A percentile compares a stretch with the other conserved stretches of the same genome.
Conservation (phyloP, 1,140 invertebrate genomes). For the Pectinophora gossypiella region DNA sequence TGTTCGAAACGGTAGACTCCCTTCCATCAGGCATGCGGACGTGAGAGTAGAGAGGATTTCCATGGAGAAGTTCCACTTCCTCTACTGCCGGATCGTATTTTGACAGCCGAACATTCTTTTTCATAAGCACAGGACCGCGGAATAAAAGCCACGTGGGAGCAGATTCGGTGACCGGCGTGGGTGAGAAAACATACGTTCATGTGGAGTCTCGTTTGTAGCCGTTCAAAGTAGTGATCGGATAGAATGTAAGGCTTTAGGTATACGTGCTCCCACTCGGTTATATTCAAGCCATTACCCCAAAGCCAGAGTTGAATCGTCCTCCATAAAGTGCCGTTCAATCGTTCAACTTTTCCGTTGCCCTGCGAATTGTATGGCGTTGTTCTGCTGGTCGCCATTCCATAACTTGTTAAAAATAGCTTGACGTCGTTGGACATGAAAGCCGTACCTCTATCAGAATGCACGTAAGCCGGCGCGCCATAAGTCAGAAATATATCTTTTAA, state of each 20-base stretch:
- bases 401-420: neutral
- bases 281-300: neutral
- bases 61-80: slow-evolving; percentile 12
- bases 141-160: slow-evolving; percentile 1
- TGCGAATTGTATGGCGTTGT: slow-evolving; percentile 20
- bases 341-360: slow-evolving; percentile 22
- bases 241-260: slow-evolving; percentile 3
- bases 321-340: slow-evolving; percentile 11
- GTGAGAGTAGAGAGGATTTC: slow-evolving; percentile 11
- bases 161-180: neutral
- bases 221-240: slow-evolving; percentile 10
- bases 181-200: slow-evolving; percentile 6
- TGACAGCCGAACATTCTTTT: neutral
- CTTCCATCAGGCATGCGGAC: slow-evolving; percentile 12
- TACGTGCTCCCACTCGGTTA: neutral
- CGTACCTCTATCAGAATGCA: slow-evolving; percentile 17
- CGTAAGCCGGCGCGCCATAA: slow-evolving; percentile 22
- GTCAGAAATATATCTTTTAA: slow-evolving; percentile 18
- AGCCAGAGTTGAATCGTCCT: neutral
- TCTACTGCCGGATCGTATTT: slow-evolving; percentile 13
- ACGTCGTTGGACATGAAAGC: slow-evolving; percentile 7
- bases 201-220: slow-evolving; percentile 9
- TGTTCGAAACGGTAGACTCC: slow-evolving; percentile 12
- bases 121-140: slow-evolving; percentile 2
- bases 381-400: neutral